Conservation (phyloP, 2,113 vertebrate genomes). For the Danio rerio region DNA sequence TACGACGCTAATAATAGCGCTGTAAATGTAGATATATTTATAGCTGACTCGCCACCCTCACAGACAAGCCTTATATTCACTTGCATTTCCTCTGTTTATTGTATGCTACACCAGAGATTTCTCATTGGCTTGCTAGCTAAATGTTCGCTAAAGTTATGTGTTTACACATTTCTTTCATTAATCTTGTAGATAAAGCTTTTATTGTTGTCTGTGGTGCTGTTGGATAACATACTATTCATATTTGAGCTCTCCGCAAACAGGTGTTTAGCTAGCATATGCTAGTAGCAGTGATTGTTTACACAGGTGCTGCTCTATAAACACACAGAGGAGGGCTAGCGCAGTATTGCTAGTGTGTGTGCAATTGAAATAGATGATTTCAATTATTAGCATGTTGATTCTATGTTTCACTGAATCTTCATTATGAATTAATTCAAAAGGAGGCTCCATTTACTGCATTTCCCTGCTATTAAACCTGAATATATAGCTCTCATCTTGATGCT, state of each 20-base stretch:
- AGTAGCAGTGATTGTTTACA: constrained; percentile 7
- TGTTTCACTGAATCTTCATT: not conserved
- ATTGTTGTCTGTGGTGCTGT: not conserved
- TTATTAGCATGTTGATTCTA: not conserved
- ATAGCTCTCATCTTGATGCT: constrained; percentile 6
- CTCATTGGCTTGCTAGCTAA: constrained; percentile 62
- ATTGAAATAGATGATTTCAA: not conserved
- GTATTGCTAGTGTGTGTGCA: not conserved
- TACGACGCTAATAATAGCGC: constrained; percentile 89
- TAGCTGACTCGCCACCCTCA: constrained; percentile 79
- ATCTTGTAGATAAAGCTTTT: constrained; percentile 8
- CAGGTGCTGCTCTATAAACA: not conserved
- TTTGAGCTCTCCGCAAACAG: not conserved
- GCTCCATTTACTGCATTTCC: not conserved
- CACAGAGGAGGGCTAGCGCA: not conserved
- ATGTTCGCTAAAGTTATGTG: constrained; percentile 32
- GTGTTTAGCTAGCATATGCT: constrained; percentile 11
- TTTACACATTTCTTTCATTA: not conserved
- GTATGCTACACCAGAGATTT: constrained; percentile 63
- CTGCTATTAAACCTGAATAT: constrained; percentile 4
- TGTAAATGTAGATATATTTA: constrained; percentile 83
- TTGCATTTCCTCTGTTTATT: constrained; percentile 90
- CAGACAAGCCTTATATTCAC: constrained; percentile 86
- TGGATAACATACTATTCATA: not conserved
- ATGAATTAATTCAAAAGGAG: not conserved